Evolutionary conservation across 2,797 vertebrate genomes (phyloP), one percentile per base, ranked within the genome.

Genomic region (Tangara arthus): DNA sequence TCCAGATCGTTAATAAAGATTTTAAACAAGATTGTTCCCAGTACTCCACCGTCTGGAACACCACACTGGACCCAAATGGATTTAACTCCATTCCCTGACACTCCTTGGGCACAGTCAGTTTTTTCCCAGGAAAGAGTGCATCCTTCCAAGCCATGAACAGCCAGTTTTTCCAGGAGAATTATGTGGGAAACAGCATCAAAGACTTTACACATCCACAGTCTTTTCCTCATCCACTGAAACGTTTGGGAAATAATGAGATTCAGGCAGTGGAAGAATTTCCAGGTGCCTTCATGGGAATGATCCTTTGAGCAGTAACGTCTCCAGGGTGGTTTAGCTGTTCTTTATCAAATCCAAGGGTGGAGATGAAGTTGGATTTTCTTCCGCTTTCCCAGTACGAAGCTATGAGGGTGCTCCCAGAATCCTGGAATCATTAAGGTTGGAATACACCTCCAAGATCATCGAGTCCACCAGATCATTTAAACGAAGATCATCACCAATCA

Each of bases 251-350:
- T 26, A 46, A 30, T 1, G 8, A 80, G 15, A 64, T 37, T 41
- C 55, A 24, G n/a, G 16, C 5, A 37, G 42, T 6, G 28, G 37
- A n/a, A 79, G 15, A 18, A 65, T 37, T 80, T 82, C 52, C 9
- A 32, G 32, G 9, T 12, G 28, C 0, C 0, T n/a, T 64, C 15
- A 37, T 15, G 6, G n/a, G 49, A 55, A 35, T 19, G 9, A 46
- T 39, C 8, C 42, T 83, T 86, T 34, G 18, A 56, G 30, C 1
- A 5, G 28, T 23, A 78, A 23, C 41, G 30, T 42, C 37, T 76
- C 63, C 16, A 20, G 47, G 28, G 9, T 26, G 27, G 14, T 44
- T 78, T 86, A 64, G 8, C 1, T 69, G 9, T 26, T 60, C 44
- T 42, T 63, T 12, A 30, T 22, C n/a, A 52, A 81, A 71, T 49